Conservation (phyloP, 2,797 vertebrate genomes). For the Sandelia bainsii region DNA sequence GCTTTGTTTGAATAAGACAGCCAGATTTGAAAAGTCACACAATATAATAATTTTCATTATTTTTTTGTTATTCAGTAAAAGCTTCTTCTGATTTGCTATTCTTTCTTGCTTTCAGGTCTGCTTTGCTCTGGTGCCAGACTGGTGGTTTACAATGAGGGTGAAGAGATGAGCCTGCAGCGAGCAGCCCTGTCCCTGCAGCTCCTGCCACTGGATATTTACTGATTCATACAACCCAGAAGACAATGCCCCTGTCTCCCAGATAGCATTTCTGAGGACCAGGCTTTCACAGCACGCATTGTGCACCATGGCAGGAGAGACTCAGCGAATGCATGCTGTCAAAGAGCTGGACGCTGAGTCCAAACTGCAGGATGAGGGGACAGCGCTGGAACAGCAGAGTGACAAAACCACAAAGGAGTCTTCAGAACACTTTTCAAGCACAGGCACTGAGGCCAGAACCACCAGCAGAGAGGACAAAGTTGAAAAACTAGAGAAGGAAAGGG, state of each 20-base stretch:
- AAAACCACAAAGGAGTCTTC: slow-evolving; percentile 84
- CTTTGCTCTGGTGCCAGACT: slow-evolving; percentile 72
- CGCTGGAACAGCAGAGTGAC: slow-evolving; percentile 83
- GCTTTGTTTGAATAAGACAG: neutral
- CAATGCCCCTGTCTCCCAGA: slow-evolving; percentile 84
- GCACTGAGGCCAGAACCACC: slow-evolving; percentile 78
- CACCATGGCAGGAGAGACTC: slow-evolving; percentile 94
- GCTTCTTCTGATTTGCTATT: slow-evolving; percentile 38
- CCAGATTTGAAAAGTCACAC: neutral
- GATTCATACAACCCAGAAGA: slow-evolving; percentile 74
- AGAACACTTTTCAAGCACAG: slow-evolving; percentile 78
- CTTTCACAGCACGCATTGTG: slow-evolving; percentile 80
- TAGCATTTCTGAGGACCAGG: slow-evolving; percentile 83
- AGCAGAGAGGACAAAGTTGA: slow-evolving; percentile 69
- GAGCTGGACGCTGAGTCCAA: slow-evolving; percentile 85
- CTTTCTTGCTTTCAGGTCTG: slow-evolving; percentile 70
- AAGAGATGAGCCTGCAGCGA: slow-evolving; percentile 81
- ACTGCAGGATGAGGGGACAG: slow-evolving; percentile 85
- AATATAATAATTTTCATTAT: neutral
- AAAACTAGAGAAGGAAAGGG: slow-evolving; percentile 86
- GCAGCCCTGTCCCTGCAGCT: slow-evolving; percentile 77
- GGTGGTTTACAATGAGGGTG: slow-evolving; percentile 71
- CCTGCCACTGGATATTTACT: slow-evolving; percentile 76
- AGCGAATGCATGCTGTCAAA: slow-evolving; percentile 86
- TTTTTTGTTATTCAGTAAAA: slow-evolving; percentile 1